Conservation (phyloP, 1,140 invertebrate species). For the Scaptomyza montana region DNA sequence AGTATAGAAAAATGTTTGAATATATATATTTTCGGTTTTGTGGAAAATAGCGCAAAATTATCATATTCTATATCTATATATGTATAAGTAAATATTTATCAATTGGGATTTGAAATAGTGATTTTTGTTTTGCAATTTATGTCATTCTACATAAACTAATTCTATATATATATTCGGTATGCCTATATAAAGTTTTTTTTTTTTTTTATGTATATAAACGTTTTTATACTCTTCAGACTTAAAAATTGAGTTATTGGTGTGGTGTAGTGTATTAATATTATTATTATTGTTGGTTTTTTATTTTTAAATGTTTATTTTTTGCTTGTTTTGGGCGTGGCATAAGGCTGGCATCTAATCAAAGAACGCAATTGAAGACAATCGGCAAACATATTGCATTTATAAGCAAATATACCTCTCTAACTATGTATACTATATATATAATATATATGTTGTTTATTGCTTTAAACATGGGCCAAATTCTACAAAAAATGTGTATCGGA, state of each 20-base stretch:
- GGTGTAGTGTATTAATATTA: conserved; percentile 31
- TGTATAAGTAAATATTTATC: conserved; percentile 20
- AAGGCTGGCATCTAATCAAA: conserved; percentile 58
- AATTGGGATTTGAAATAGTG: conserved; percentile 38
- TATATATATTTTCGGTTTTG: conserved; percentile 3
- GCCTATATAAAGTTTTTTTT: conserved; percentile 29
- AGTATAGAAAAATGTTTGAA: neutral
- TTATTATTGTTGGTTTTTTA: conserved; percentile 2
- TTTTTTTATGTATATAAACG: conserved; percentile 57
- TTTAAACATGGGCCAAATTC: neutral
- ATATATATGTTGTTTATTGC: conserved; percentile 5
- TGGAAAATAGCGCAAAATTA: neutral
- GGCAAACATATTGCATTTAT: conserved; percentile 20
- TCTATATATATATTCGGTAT: conserved; percentile 19
- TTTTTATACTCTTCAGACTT: conserved; percentile 70
- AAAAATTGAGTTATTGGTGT: conserved; percentile 69
- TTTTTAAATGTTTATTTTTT: conserved; percentile 28
- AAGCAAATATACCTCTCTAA: conserved; percentile 12
- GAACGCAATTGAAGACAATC: conserved; percentile 44
- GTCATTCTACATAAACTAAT: conserved; percentile 30
- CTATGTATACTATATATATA: conserved; percentile 22
- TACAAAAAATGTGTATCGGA: conserved; percentile 5
- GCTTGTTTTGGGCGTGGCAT: conserved; percentile 46
- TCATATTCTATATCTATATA: conserved; percentile 12
- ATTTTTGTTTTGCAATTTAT: conserved; percentile 19